Conservation (phyloP, 2,888 invertebrate species). For the Tupiocoris notatus region DNA sequence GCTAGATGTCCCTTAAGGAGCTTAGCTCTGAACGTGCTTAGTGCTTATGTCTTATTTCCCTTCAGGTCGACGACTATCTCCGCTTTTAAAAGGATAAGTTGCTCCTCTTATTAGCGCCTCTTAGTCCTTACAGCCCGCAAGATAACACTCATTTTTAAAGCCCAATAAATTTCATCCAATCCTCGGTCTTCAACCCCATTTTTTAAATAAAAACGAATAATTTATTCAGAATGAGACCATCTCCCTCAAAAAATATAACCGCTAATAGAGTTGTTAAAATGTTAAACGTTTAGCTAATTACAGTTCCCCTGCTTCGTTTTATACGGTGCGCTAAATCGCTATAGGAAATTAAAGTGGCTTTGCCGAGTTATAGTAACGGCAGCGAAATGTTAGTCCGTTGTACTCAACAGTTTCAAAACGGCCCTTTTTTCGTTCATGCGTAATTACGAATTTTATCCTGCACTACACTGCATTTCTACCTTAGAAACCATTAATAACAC, state of each 20-base stretch:
- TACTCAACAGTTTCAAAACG: too few relatives aligned
- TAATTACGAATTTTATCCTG: too few relatives aligned
- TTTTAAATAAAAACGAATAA: constrained; percentile 15
- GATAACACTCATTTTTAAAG: constrained; percentile 18
- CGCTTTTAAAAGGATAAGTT: constrained; percentile 17
- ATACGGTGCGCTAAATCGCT: too few relatives aligned
- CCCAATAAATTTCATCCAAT: constrained; percentile 1
- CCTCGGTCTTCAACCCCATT: constrained; percentile 8
- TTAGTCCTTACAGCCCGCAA: neutral
- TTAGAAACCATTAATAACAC: too few relatives aligned
- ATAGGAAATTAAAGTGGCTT: too few relatives aligned
- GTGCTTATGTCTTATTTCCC: neutral
- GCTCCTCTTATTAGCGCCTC: constrained; percentile 23
- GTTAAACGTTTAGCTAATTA: constrained; percentile 24
- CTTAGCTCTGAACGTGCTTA: neutral
- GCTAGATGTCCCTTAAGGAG: neutral
- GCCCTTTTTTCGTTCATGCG: too few relatives aligned
- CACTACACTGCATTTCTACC: too few relatives aligned
- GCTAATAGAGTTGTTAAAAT: constrained; percentile 18
- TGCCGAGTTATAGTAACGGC: too few relatives aligned
- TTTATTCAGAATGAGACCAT: constrained; percentile 16
- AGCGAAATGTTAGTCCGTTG: too few relatives aligned
- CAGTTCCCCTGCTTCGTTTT: too few relatives aligned
- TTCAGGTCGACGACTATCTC: neutral
- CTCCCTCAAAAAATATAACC: constrained; percentile 4